Evolutionary conservation across 2,797 vertebrate genomes (phyloP), one percentile per base, ranked within the genome.

Genomic region (Gallinago solitaria): DNA sequence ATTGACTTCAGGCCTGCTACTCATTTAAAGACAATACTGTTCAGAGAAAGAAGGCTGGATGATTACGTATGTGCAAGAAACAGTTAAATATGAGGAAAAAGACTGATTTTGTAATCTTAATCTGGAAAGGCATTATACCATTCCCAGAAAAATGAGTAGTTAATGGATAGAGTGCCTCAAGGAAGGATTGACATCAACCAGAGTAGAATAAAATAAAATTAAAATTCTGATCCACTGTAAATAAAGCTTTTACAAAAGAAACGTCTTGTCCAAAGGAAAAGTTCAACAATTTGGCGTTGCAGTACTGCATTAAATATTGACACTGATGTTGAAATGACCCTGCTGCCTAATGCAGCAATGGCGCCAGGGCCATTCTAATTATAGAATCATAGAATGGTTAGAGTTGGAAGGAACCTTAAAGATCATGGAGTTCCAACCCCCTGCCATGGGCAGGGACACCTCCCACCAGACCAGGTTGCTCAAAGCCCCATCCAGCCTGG

Each of bases 71-170:
- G 48, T 73, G 33, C 80, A 94, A 53, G 32, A 37, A 93, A 84
- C 56, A 92, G 78, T 74, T 78, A 87, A 63, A 91, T 57, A 41
- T n/a, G 39, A 83, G 57, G 56, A 88, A 87, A 93, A 91, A 93
- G 51, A 82, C 32, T 35, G 25, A 61, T 78, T 91, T 83, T 87
- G 65, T 84, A 78, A 67, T 51, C 71, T 73, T 63, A 68, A 67
- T 84, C 59, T 80, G 51, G 32, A 92, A 87, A 73, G 50, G 12
- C 69, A 68, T 50, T 69, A 63, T 45, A 87, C 13, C 32, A 16
- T 81, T 89, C 51, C 30, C 48, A 35, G 65, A 54, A 76, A 87
- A 95, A 92, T 24, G 3, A 70, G 51, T 39, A 59, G 47, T 51
- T 84, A 90, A 76, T 24, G 16, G 27, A n/a, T 6, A 51, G 61